These are phyloP conservation scores for Eristalinus sepulchralis DNA, from an alignment of 2,888 invertebrate genomes.

Conservation along the genomic window DNA sequence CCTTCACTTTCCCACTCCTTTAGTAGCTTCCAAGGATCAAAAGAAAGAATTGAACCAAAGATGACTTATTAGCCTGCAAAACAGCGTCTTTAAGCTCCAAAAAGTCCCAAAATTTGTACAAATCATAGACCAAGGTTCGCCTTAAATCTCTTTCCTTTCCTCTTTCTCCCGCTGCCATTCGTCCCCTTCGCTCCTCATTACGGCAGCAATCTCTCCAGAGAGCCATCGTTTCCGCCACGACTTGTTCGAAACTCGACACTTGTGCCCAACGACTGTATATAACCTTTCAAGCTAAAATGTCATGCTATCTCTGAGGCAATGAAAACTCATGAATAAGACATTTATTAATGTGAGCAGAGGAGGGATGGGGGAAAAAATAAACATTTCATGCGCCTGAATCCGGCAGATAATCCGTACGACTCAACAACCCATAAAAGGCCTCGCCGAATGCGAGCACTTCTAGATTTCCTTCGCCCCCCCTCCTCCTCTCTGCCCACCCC, in stretches of 20 bases:
- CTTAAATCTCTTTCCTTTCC: too few species aligned
- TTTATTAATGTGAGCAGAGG: background rate
- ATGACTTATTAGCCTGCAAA: too few species aligned
- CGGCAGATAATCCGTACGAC: background rate
- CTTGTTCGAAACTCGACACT: background rate
- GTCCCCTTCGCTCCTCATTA: background rate
- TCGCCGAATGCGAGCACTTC: background rate
- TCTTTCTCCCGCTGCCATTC: background rate
- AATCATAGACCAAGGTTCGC: background rate
- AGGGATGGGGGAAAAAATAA: background rate
- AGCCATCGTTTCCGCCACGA: background rate
- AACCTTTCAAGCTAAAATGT: background rate
- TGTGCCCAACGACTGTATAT: background rate
- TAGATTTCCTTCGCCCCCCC: background rate
- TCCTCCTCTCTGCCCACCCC: too few species aligned
- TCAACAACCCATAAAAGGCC: background rate
- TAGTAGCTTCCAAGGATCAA: too few species aligned
- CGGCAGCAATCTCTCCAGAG: background rate
- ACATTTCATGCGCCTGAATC: background rate
- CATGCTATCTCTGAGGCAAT: background rate
- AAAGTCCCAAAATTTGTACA: too few species aligned
- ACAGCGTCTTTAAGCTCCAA: too few species aligned
- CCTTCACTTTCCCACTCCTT: too few species aligned
- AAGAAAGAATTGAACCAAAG: too few species aligned
- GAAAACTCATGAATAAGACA: background rate